Evolutionary conservation across 2,797 vertebrate genomes (phyloP).

Genomic region (Eulemur albifrons): DNA sequence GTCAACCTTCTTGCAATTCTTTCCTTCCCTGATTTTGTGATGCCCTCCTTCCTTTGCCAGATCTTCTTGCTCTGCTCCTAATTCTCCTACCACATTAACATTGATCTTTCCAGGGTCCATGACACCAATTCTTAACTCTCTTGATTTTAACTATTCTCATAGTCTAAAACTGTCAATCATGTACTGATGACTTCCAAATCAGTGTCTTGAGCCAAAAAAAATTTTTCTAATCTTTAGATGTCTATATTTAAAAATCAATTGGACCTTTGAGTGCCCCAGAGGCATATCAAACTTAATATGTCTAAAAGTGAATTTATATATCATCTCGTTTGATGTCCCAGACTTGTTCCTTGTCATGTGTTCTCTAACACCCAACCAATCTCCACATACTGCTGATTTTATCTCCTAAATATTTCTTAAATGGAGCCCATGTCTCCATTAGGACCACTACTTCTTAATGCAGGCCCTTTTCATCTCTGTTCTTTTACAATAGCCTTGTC

Average conservation of each 20-base stretch:
- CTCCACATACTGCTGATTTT: background rate
- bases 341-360: background rate
- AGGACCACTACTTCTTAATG: background rate
- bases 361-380: background rate
- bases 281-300: background rate
- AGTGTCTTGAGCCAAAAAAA: background rate
- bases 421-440: background rate
- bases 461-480: background rate
- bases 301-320: background rate
- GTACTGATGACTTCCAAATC: background rate
- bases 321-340: background rate
- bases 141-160: background rate
- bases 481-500: background rate
- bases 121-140: background rate
- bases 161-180: background rate
- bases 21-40: background rate
- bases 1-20: background rate
- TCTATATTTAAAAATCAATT: background rate
- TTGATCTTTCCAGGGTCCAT: background rate
- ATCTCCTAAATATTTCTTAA: background rate
- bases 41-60: background rate
- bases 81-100: background rate
- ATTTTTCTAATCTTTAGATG: background rate
- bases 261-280: background rate
- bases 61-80: background rate